Evolutionary conservation across 2,113 vertebrate species (phyloP).

Genomic region (Melanotaenia duboulayi): DNA sequence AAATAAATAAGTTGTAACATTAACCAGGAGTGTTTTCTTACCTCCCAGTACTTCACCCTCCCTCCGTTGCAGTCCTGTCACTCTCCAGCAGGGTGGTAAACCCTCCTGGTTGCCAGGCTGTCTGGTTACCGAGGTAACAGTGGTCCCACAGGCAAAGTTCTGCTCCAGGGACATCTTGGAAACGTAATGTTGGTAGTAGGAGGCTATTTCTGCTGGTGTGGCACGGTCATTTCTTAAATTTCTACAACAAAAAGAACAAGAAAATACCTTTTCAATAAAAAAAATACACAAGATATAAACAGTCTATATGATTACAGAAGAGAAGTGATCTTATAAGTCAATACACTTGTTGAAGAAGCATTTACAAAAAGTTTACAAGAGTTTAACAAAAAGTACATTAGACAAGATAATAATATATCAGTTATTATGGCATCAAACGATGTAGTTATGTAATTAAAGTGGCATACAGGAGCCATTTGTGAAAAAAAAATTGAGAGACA

Average conservation of each 20-base stretch:
- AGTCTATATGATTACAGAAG: no score
- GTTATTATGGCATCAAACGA: no score
- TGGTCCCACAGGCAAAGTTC: conserved; percentile 79
- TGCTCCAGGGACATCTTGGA: conserved; percentile 79
- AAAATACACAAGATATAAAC: not conserved
- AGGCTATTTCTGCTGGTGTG: conserved; percentile 84
- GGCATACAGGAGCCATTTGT: no score
- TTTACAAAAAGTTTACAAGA: no score
- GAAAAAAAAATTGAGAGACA: no score
- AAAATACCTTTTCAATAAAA: not conserved
- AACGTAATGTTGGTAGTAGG: conserved; percentile 86
- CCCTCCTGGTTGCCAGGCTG: conserved; percentile 35
- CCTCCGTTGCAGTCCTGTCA: conserved; percentile 74
- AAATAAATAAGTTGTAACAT: not conserved
- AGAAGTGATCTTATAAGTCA: no score
- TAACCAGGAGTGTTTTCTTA: not conserved
- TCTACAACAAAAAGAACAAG: conserved; percentile 52
- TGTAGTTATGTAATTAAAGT: no score
- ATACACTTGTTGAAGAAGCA: no score
- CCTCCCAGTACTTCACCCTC: conserved; percentile 64
- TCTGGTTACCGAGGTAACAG: conserved; percentile 77
- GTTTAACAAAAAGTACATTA: no score
- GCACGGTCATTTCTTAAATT: conserved; percentile 84
- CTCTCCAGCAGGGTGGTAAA: conserved; percentile 69
- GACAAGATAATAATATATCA: no score